Percentiles rank a stretch among this genome's conserved stretches.
Evolutionary conservation across 2,888 invertebrate genomes (phyloP).

Genomic region (Podotricha telesiphe): DNA sequence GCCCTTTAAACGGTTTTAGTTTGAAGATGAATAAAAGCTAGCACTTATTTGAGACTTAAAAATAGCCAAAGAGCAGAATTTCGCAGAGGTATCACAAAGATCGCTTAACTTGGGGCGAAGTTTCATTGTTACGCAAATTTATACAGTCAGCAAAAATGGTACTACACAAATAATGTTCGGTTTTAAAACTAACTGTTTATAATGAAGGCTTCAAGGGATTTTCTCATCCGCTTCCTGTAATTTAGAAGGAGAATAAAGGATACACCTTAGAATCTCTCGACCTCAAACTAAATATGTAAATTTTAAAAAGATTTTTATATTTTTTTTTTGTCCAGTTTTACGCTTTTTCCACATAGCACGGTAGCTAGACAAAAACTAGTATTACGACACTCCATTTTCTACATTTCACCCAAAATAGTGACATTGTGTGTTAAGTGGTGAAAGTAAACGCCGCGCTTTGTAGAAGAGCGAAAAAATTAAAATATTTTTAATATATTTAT

Average conservation of each 20-base stretch:
- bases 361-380: no score
- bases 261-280: neutral
- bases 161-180: conserved; percentile 31
- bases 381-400: no score
- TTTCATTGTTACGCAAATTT: conserved; percentile 59
- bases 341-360: no score
- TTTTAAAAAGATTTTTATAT: neutral
- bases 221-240: neutral
- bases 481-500: no score
- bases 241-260: neutral
- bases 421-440: no score
- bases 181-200: conserved; percentile 21
- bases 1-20: conserved; percentile 24
- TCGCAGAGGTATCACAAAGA: conserved; percentile 43
- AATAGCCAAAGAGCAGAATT: conserved; percentile 37
- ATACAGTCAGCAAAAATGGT: conserved; percentile 53
- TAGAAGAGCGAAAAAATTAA: no score
- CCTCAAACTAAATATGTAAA: neutral
- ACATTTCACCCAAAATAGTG: no score
- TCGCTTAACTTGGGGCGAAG: conserved; percentile 39
- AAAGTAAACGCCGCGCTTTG: no score
- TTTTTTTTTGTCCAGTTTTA: no score
- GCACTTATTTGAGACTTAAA: conserved; percentile 32
- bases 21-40: conserved; percentile 30
- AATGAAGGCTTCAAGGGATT: conserved; percentile 16